A percentile compares a stretch with the other conserved stretches of the same genome.
phyloP scores from a whole-genome alignment of 1,140 invertebrate species.

The Aphaenogaster rudis region DNA sequence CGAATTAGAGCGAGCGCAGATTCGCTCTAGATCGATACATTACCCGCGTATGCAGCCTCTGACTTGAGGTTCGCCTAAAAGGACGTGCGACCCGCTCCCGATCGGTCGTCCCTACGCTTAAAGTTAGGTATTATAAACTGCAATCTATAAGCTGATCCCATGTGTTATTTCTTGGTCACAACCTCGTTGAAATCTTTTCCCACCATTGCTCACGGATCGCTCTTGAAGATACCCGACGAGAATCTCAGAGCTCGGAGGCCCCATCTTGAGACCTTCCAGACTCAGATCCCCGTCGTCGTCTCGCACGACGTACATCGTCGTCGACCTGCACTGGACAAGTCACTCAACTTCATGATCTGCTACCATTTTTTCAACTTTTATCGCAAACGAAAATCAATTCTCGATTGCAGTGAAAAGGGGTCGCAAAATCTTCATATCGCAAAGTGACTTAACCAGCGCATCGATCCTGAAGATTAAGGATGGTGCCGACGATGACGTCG shows the following conservation, averaged over 20 bases:
- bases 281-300: slow-evolving; percentile 38
- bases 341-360: not conserved
- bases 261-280: slow-evolving; percentile 1
- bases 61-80: slow-evolving; percentile 51
- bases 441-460: not conserved
- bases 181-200: slow-evolving; percentile 79
- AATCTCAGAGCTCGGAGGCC: slow-evolving; percentile 44
- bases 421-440: not conserved
- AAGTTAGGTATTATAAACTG: slow-evolving; percentile 81
- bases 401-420: not conserved
- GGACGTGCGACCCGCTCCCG: slow-evolving; percentile 59
- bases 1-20: slow-evolving; percentile 65
- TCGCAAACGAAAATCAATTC: not conserved
- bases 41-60: slow-evolving; percentile 35
- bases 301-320: slow-evolving; percentile 47
- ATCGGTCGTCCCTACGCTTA: slow-evolving; percentile 71
- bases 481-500: slow-evolving; percentile 48
- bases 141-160: slow-evolving; percentile 84
- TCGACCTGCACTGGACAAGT: not conserved
- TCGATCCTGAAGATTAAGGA: not conserved
- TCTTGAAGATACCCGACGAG: slow-evolving; percentile 69
- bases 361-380: not conserved
- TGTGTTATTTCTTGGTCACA: slow-evolving; percentile 84
- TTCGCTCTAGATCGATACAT: slow-evolving; percentile 59
- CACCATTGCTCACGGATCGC: slow-evolving; percentile 52